Evolutionary conservation across 2,797 vertebrate species (phyloP), one percentile per base, ranked within the genome.

Genomic region (Cyprinella venusta): DNA sequence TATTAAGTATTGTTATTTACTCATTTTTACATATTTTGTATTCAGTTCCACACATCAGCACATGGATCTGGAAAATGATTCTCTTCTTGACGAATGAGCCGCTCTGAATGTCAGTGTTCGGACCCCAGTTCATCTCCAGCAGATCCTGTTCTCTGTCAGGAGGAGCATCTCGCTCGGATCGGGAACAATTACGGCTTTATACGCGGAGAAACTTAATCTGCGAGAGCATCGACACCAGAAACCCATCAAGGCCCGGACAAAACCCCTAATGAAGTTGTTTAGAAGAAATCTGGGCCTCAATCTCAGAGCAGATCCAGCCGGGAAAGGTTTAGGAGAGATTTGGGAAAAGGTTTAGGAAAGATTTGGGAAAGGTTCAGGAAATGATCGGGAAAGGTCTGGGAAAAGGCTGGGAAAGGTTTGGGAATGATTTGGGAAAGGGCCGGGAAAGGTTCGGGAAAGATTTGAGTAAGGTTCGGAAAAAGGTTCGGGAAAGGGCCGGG

Each of bases 191-290:
- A 85, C 91, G 89, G 89, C 91, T 93, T 90, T 90, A 89, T 80
- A 79, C 64, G 68, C 74, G 86, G 90, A 86, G 80, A 90, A 93
- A 94, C 91, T 91, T 92, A 91, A 93, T 92, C 92, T 92, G 59
- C 40, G 33, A 84, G 56, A 89, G 67, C 18, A 76, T 85, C 87
- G 81, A 88, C 89, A 94, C 92, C 93, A 93, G 91, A 88, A 85
- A 94, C 83, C 91, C 86, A 91, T 93, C 93, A 91, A 91, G 91
- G 91, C 90, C 92, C 52, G 90, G 80, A 86, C 87, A 90, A 87
- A 90, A 90, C 89, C 91, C 91, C 92, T 93, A 93, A 94, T 93
- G 89, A 91, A 92, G 90, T 85, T 90, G 91, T 94, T 93, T 91
- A 88, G 89, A 71, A 45, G 92, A 93, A 89, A 91, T 93, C 88